Evolutionary conservation across 2,113 vertebrate species (phyloP).

Genomic region (Sinocyclocheilus rhinocerous): DNA sequence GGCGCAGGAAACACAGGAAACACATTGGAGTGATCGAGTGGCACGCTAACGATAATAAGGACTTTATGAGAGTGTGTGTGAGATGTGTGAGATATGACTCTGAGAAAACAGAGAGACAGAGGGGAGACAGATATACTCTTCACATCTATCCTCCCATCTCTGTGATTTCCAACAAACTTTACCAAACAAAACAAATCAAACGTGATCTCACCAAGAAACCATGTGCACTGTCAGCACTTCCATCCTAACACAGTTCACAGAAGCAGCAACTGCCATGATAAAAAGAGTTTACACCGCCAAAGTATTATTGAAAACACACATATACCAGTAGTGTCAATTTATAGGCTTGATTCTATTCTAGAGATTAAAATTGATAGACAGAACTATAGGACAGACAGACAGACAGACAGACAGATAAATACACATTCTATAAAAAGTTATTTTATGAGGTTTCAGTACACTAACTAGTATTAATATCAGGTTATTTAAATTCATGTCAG

Average conservation of each 20-base stretch:
- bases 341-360: neutral
- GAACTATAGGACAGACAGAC: neutral
- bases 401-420: neutral
- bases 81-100: neutral
- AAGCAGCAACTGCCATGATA: neutral
- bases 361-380: neutral
- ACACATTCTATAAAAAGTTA: neutral
- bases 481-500: neutral
- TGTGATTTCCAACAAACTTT: conserved; percentile 48
- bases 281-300: neutral
- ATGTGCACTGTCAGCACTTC: conserved; percentile 63
- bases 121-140: neutral
- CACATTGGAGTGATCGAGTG: conserved; percentile 54
- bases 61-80: conserved; percentile 36
- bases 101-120: conserved; percentile 8
- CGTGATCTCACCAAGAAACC: conserved; percentile 54
- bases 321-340: neutral
- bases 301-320: neutral
- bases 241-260: neutral
- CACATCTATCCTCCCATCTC: neutral
- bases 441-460: neutral
- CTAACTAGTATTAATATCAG: neutral
- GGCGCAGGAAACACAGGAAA: conserved; percentile 67
- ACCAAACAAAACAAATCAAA: conserved; percentile 60
- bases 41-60: conserved; percentile 46